phyloP scores from a whole-genome alignment of 2,113 vertebrate genomes.

The Lamprologus ornatipinnis region DNA sequence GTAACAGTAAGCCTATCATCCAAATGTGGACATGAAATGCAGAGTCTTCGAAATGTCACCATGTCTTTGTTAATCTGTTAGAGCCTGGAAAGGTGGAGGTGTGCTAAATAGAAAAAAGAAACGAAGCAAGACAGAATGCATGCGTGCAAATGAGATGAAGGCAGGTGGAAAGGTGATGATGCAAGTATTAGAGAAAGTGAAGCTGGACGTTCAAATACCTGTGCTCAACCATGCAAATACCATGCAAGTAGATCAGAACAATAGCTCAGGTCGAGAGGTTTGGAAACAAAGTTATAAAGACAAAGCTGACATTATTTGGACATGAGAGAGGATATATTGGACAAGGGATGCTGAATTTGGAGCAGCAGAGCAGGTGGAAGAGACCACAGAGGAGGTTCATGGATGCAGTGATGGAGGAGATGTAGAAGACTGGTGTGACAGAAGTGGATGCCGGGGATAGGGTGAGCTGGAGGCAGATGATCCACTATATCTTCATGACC shows the following conservation, averaged over 20 bases:
- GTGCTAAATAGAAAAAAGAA: not conserved
- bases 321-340: not conserved
- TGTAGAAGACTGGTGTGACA: not conserved
- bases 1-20: not conserved
- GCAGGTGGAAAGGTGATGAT: not conserved
- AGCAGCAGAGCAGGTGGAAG: not conserved
- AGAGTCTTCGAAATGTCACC: not conserved
- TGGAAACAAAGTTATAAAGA: not conserved
- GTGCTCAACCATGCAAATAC: not conserved
- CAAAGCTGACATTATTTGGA: not conserved
- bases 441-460: not conserved
- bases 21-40: not conserved
- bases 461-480: not conserved
- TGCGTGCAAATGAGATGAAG: not conserved
- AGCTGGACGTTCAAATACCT: not conserved
- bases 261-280: not conserved
- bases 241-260: not conserved
- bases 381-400: not conserved
- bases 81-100: not conserved
- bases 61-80: not conserved
- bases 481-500: not conserved
- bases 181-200: not conserved
- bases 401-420: not conserved
- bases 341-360: not conserved
- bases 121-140: not conserved